Percentiles rank a stretch among this genome's conserved stretches.
phyloP scores from a whole-genome alignment of 2,113 vertebrate species.

The Anarrhichthys ocellatus region DNA sequence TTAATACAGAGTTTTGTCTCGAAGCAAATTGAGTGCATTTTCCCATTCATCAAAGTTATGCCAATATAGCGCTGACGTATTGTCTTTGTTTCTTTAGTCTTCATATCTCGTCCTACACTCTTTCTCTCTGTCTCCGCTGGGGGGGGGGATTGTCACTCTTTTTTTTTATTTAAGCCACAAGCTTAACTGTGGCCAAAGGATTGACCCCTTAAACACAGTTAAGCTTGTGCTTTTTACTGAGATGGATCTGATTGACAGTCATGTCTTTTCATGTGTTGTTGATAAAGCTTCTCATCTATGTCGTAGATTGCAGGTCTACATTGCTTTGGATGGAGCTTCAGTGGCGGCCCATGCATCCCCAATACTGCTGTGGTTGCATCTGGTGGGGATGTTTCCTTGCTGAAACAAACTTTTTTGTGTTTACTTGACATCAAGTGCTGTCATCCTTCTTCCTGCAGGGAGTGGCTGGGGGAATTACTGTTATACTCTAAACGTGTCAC shows the following conservation, averaged over 20 bases:
- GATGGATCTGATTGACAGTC: neutral
- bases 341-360: neutral
- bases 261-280: neutral
- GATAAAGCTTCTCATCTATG: neutral
- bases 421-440: neutral
- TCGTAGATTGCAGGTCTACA: neutral
- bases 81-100: neutral
- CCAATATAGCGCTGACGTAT: neutral
- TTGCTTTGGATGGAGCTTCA: neutral
- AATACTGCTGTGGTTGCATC: neutral
- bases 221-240: slow-evolving; percentile 13
- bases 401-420: neutral
- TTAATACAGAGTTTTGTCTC: neutral
- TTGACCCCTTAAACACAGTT: slow-evolving; percentile 1
- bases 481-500: neutral
- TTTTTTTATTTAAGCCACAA: neutral
- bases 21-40: neutral
- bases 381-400: neutral
- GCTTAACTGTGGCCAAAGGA: slow-evolving; percentile 14
- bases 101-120: neutral
- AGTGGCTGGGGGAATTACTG: neutral
- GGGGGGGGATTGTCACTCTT: neutral
- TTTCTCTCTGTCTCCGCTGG: neutral
- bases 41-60: neutral
- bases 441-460: neutral